Percentiles rank a stretch among this genome's conserved stretches.
Conservation (phyloP, 2,797 vertebrate genomes). For the Avahi laniger region DNA sequence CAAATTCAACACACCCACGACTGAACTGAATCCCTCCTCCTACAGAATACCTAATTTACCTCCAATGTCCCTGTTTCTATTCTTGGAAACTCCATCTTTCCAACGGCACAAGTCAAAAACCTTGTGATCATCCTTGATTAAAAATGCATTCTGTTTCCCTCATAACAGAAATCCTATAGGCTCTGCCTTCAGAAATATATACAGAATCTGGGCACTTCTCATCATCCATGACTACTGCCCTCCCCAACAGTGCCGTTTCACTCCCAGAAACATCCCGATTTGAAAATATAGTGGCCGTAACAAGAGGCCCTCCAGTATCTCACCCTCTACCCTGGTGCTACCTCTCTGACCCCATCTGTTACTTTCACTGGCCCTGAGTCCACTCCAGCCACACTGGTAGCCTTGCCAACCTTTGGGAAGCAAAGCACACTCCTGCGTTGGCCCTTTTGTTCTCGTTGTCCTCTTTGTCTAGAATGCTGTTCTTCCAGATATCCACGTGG, state of each 20-base stretch:
- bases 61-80: neutral
- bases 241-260: neutral
- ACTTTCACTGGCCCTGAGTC: neutral
- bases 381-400: neutral
- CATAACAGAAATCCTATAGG: neutral
- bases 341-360: neutral
- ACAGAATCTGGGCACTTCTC: neutral
- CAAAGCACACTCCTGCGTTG: neutral
- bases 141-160: neutral
- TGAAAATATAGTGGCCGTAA: neutral
- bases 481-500: neutral
- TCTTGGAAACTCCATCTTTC: neutral
- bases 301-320: neutral
- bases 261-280: neutral
- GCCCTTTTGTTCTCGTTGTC: neutral
- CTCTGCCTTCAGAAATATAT: neutral
- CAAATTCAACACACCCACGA: neutral
- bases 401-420: neutral
- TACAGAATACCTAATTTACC: neutral
- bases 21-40: neutral
- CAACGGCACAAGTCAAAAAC: neutral
- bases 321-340: fast-evolving
- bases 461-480: neutral
- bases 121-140: neutral
- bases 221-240: neutral